A percentile compares a stretch with the other conserved stretches of the same genome.
Evolutionary conservation across 2,113 vertebrate genomes (phyloP).

Genomic region (Macquaria australasica): DNA sequence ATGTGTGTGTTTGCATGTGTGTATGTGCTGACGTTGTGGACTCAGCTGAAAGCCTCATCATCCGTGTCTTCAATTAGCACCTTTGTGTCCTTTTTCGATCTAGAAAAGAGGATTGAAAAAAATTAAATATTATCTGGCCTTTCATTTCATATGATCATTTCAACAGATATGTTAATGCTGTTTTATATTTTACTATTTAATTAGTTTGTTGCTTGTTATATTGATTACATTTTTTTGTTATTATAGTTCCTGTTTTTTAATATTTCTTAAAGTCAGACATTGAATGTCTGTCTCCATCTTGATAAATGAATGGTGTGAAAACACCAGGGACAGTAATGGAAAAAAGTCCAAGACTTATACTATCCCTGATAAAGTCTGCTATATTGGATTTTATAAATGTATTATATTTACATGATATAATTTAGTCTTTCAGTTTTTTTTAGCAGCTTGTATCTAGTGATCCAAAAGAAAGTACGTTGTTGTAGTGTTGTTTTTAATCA

Average conservation of each 20-base stretch:
- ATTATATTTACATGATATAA: neutral
- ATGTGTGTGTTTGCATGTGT: neutral
- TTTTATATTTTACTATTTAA: neutral
- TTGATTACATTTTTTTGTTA: neutral
- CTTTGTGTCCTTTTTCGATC: constrained; percentile 96
- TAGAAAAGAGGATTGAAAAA: constrained; percentile 67
- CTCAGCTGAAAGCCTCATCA: constrained; percentile 96
- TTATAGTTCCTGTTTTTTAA: neutral
- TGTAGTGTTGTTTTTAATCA: neutral
- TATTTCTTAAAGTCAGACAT: neutral
- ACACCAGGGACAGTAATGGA: neutral
- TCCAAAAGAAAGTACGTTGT: neutral
- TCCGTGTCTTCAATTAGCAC: constrained; percentile 98
- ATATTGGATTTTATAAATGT: neutral
- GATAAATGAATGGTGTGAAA: neutral
- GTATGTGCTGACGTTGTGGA: constrained; percentile 40
- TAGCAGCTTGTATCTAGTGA: neutral
- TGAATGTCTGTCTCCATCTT: neutral
- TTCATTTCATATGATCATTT: neutral
- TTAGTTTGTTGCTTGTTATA: no score
- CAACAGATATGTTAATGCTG: neutral
- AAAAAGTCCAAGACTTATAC: neutral
- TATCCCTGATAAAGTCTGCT: neutral
- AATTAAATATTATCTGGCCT: neutral
- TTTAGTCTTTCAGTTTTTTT: neutral